phyloP scores from a whole-genome alignment of 2,113 vertebrate species.

The Ctenomys sociabilis region DNA sequence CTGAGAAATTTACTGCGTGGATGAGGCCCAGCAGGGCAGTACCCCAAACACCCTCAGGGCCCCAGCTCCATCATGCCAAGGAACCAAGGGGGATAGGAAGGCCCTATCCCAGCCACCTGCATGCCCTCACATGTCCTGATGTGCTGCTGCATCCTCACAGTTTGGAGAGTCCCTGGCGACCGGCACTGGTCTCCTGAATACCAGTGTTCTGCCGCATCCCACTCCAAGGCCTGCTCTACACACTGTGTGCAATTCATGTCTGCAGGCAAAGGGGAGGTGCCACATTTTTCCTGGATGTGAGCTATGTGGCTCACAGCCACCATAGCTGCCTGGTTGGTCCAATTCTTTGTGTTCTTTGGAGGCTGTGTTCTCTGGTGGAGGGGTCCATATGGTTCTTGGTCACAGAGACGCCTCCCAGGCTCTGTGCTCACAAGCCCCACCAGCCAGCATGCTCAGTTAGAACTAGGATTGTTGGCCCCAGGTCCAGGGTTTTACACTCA shows the following conservation, averaged over 20 bases:
- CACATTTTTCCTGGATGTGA: constrained; percentile 94
- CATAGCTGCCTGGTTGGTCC: constrained; percentile 96
- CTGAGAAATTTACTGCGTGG: background rate
- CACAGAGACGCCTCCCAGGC: constrained; percentile 93
- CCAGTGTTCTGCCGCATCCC: background rate
- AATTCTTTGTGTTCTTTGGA: constrained; percentile 96
- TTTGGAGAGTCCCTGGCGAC: background rate
- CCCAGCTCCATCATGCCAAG: background rate
- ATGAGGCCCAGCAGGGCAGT: no score
- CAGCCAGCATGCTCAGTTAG: constrained; percentile 93
- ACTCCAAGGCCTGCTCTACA: constrained; percentile 89
- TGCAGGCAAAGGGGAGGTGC: constrained; percentile 93
- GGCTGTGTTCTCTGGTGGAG: constrained; percentile 90
- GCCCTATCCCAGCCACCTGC: background rate
- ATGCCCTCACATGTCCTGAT: background rate
- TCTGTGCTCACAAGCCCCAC: constrained; percentile 93
- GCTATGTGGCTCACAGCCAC: no score
- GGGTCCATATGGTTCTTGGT: constrained; percentile 93
- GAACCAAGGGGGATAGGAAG: background rate
- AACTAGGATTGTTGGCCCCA: background rate
- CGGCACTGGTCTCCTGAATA: background rate
- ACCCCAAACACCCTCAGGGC: background rate
- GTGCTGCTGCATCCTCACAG: background rate
- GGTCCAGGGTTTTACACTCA: background rate
- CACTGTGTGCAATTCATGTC: constrained; percentile 93